Base-by-base conservation (phyloP, 1,140 invertebrate species). In the Myzus persicae region DNA sequence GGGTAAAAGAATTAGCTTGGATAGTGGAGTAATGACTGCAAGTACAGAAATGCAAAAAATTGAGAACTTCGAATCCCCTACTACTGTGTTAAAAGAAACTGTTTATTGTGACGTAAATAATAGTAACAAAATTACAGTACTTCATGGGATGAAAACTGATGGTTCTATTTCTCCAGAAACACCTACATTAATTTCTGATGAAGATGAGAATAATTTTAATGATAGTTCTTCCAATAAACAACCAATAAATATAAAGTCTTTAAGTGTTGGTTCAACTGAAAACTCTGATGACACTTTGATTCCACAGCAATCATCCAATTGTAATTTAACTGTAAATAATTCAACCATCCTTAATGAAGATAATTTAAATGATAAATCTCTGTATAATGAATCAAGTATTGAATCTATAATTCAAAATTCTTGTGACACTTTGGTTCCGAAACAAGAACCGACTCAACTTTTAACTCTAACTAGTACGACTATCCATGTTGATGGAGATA, bases 1-100 rank as follows among this genome's bases (percentile, higher is more conserved):
- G 46, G 51, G 76, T 8, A 93, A 88, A 93, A 67, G 82, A 67
- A 42, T 89, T 36, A 93, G 87, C 22, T 88, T 90, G 40, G 93
- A 93, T 76, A 93, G 93, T 22, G 93, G 87, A n/a, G 93, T 93
- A 46, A 93, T 93, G 93, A 93, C 40, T 67, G 40, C n/a, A 36
- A 90, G 93, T 93, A 81, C 87, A 81, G 93, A 93, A 76, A 42
- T 93, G 59, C 84, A 93, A 89, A 88, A 93, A 76, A 44, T 89
- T 90, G 93, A 93, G 2, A 88, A 46, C 40, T 67, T 9, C 26
- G 93, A 93, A 88, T 93, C 93, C 1, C 84, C 84, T 31, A 89
- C 51, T 42, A 40, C 2, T 26, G 31, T 76, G 26, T 38, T 59
- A 38, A 88, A 93, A 59, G 93, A 93, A 93, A 40, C 31, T 9